A percentile compares a stretch with the other conserved stretches of the same genome.
phyloP scores from a whole-genome alignment of 2,797 vertebrate genomes.

The Gymnoscopelus microlampas region DNA sequence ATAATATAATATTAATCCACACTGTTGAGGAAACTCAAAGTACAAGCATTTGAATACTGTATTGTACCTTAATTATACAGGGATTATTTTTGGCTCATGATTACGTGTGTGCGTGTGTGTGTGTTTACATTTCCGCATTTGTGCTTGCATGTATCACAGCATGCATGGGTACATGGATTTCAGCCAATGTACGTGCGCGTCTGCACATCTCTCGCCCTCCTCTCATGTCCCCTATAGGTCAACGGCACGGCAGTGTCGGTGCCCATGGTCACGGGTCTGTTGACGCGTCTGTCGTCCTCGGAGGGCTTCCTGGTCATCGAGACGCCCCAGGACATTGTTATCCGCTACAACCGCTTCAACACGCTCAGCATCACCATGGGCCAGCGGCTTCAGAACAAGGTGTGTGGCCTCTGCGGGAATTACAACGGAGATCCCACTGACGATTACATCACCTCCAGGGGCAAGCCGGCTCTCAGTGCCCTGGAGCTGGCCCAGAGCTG shows the following conservation, averaged over 20 bases:
- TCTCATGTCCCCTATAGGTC: slow-evolving; percentile 78
- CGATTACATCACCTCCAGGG: slow-evolving; percentile 93
- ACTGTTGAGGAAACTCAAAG: no score
- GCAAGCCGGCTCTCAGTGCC: slow-evolving; percentile 90
- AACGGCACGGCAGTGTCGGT: slow-evolving; percentile 94
- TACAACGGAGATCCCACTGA: slow-evolving; percentile 93
- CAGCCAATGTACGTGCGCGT: no score
- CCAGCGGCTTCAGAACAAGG: slow-evolving; percentile 95
- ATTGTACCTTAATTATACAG: no score
- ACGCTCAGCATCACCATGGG: slow-evolving; percentile 93
- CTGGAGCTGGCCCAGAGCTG: slow-evolving; percentile 97
- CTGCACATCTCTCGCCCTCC: background rate
- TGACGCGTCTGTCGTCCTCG: slow-evolving; percentile 92
- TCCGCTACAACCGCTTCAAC: slow-evolving; percentile 95
- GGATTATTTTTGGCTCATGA: background rate
- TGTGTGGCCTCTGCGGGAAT: slow-evolving; percentile 97
- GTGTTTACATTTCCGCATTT: background rate
- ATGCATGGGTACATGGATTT: no score
- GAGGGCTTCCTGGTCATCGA: slow-evolving; percentile 98
- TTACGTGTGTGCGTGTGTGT: background rate
- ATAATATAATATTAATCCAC: no score
- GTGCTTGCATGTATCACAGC: background rate
- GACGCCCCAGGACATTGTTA: slow-evolving; percentile 94
- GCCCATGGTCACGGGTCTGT: slow-evolving; percentile 93
- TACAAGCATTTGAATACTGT: no score